These are phyloP conservation scores for Aphidius colemani DNA, from an alignment of 2,888 invertebrate species.

Conservation along the genomic window DNA sequence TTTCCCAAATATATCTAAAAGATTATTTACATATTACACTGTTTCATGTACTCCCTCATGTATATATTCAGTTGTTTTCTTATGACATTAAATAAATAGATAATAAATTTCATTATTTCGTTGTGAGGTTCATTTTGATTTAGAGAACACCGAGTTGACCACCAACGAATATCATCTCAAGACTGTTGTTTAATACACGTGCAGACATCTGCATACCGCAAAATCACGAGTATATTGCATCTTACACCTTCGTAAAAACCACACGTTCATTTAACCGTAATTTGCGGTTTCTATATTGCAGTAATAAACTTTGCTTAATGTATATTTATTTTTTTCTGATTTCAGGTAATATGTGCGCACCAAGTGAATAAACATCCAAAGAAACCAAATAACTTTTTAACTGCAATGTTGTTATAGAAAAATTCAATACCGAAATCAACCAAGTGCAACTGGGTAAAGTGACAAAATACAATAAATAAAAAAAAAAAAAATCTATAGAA, in stretches of 20 bases:
- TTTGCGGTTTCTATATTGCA: constrained; percentile 9
- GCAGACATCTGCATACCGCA: no score
- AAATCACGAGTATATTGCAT: no score
- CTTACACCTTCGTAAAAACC: constrained; percentile 2
- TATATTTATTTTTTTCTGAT: constrained; percentile 26
- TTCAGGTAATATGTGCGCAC: constrained; percentile 47
- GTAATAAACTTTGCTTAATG: constrained; percentile 9
- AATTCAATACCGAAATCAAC: not conserved
- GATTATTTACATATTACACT: not conserved
- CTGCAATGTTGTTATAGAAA: not conserved
- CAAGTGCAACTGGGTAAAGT: not conserved
- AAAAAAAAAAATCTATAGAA: not conserved
- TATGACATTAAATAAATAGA: constrained; percentile 33
- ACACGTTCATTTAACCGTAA: constrained; percentile 3
- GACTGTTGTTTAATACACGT: no score
- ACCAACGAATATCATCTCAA: no score
- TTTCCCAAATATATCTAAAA: no score
- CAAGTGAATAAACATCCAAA: not conserved
- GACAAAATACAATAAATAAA: not conserved
- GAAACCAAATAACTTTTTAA: not conserved
- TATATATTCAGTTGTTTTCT: constrained; percentile 22
- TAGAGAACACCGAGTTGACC: no score
- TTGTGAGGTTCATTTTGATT: not conserved
- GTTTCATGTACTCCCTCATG: not conserved
- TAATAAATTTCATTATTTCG: not conserved